Conservation (phyloP, 2,113 vertebrate genomes). For the Tiliqua scincoides region DNA sequence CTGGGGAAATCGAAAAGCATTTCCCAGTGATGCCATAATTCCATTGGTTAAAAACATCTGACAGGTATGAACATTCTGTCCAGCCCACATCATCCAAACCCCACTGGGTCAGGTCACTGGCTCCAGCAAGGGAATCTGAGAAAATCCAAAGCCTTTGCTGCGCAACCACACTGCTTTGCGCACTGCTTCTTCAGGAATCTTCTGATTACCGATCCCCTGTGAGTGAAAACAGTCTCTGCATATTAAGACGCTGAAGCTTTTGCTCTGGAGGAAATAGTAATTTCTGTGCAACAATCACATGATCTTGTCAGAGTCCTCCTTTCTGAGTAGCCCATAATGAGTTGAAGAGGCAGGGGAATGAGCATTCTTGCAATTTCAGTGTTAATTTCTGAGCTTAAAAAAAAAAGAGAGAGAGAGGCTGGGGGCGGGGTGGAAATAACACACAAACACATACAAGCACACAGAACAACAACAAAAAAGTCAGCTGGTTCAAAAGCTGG, state of each 20-base stretch:
- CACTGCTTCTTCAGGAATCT: slow-evolving; percentile 42
- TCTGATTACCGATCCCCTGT: slow-evolving; percentile 39
- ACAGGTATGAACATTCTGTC: slow-evolving; percentile 15
- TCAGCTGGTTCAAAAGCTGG: slow-evolving; percentile 8
- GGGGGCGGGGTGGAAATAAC: neutral
- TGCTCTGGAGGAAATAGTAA: slow-evolving; percentile 63
- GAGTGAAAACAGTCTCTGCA: slow-evolving; percentile 59
- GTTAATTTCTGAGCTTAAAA: neutral
- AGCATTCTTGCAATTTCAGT: slow-evolving; percentile 28
- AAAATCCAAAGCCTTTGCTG: slow-evolving; percentile 57
- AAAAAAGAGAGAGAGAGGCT: neutral
- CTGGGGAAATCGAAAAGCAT: slow-evolving; percentile 32
- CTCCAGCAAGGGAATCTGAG: slow-evolving; percentile 44
- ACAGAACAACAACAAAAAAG: neutral
- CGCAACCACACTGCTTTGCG: slow-evolving; percentile 45
- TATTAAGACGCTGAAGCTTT: slow-evolving; percentile 54
- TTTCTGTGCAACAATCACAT: slow-evolving; percentile 39
- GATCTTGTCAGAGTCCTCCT: slow-evolving; percentile 18
- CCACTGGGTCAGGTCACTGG: slow-evolving; percentile 38
- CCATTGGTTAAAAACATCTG: slow-evolving; percentile 59
- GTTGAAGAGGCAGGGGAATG: neutral
- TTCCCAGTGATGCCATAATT: slow-evolving; percentile 39
- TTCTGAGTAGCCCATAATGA: slow-evolving; percentile 33
- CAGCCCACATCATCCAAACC: neutral
- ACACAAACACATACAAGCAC: neutral